phyloP scores from a whole-genome alignment of 2,888 invertebrate species.

The Lathronympha strigana region DNA sequence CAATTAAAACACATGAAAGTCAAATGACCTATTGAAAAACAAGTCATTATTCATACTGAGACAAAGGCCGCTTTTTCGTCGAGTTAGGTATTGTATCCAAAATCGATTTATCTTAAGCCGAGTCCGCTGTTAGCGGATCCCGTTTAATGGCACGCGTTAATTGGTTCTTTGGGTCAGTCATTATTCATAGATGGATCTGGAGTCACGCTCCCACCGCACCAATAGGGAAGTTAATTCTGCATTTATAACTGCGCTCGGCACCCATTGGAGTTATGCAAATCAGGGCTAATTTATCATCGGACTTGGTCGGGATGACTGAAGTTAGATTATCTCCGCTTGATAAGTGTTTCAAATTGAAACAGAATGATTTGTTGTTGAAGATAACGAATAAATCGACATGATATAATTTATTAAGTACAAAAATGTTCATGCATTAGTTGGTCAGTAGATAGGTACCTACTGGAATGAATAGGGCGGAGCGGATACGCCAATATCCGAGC shows the following conservation, averaged over 20 bases:
- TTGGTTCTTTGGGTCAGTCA: slow-evolving; percentile 40
- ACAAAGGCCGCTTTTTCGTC: slow-evolving; percentile 44
- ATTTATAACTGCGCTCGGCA: slow-evolving; percentile 30
- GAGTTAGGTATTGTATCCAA: slow-evolving; percentile 42
- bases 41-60: slow-evolving; percentile 46
- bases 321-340: not conserved
- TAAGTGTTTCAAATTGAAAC: not conserved
- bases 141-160: slow-evolving; percentile 45
- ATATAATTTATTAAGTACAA: not conserved
- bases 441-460: too few species aligned
- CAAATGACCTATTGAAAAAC: slow-evolving; percentile 22
- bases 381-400: not conserved
- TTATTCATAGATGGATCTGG: slow-evolving; percentile 39
- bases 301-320: slow-evolving; percentile 12
- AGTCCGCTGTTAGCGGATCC: slow-evolving; percentile 19
- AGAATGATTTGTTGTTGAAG: too few species aligned
- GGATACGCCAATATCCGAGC: too few species aligned
- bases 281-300: slow-evolving; percentile 28
- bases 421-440: too few species aligned
- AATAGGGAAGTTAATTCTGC: slow-evolving; percentile 31
- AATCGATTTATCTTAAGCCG: slow-evolving; percentile 47
- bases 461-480: too few species aligned
- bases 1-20: slow-evolving; percentile 4
- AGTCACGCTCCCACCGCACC: slow-evolving; percentile 21
- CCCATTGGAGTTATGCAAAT: slow-evolving; percentile 32